phyloP scores from a whole-genome alignment of 1,140 invertebrate genomes.

The Megathymus violae region DNA sequence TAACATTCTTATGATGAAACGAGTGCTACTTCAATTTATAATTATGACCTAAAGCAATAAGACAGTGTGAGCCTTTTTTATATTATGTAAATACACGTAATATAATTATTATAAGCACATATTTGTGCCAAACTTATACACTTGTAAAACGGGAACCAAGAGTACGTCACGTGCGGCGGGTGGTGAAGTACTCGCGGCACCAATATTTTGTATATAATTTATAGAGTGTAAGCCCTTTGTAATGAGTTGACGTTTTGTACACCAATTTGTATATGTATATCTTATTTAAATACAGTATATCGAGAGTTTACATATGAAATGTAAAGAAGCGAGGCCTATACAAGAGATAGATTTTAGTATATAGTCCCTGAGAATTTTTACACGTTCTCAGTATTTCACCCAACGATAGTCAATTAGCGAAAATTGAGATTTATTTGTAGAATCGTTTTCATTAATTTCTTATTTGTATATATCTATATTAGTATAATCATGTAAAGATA shows the following conservation, averaged over 20 bases:
- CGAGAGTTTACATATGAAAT: conserved; percentile 55
- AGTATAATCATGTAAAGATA: conserved; percentile 44
- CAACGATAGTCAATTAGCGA: conserved; percentile 83
- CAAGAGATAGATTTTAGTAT: conserved; percentile 55
- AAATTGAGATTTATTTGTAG: conserved; percentile 70
- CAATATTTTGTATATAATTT: conserved; percentile 63
- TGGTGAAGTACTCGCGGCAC: conserved; percentile 32
- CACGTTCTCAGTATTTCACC: conserved; percentile 73
- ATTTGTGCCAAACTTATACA: conserved; percentile 70
- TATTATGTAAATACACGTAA: conserved; percentile 58
- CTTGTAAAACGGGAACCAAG: conserved; percentile 38
- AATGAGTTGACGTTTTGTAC: conserved; percentile 70
- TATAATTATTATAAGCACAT: conserved; percentile 57
- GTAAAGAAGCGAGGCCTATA: conserved; percentile 58
- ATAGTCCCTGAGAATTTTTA: conserved; percentile 62
- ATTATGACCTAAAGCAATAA: conserved; percentile 69
- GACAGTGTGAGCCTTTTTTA: conserved; percentile 61
- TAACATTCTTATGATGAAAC: conserved; percentile 34
- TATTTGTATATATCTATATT: conserved; percentile 68
- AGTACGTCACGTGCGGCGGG: neutral
- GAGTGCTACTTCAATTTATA: conserved; percentile 40
- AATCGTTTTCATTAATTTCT: conserved; percentile 58
- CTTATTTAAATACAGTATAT: conserved; percentile 73
- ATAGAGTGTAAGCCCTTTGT: conserved; percentile 59
- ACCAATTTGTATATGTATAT: conserved; percentile 78